Evolutionary conservation across 2,113 vertebrate genomes (phyloP).

Genomic region (Pseudorectes ferrugineus): DNA sequence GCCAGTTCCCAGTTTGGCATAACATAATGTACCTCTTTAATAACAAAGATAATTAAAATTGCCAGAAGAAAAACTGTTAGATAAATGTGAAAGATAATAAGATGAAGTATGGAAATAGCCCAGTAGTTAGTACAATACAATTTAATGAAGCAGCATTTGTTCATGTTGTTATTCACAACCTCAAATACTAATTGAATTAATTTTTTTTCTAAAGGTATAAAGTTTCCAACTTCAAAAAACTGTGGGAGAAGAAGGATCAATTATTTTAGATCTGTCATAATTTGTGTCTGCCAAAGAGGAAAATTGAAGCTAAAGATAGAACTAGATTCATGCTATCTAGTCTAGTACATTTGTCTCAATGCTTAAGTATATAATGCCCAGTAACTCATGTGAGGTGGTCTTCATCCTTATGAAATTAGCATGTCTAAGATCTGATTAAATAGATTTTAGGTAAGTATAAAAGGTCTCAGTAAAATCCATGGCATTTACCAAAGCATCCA

Average conservation of each 20-base stretch:
- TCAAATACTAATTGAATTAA: background rate
- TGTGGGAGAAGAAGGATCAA: background rate
- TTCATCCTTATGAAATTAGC: background rate
- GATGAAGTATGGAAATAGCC: background rate
- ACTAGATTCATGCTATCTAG: background rate
- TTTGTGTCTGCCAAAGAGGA: background rate
- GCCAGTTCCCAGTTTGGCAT: background rate
- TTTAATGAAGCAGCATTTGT: background rate
- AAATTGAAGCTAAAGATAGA: background rate
- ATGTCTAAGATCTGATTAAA: background rate
- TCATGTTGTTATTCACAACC: background rate
- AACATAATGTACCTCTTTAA: background rate
- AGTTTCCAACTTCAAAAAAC: background rate
- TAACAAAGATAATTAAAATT: conserved; percentile 17
- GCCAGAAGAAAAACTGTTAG: background rate
- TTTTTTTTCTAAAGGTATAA: background rate
- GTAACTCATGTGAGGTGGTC: background rate
- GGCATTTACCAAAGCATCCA: background rate
- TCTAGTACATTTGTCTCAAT: background rate
- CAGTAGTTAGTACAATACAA: background rate
- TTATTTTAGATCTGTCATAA: background rate
- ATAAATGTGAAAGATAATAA: background rate
- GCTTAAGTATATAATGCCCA: background rate
- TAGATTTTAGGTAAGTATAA: background rate
- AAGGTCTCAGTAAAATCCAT: background rate